Evolutionary conservation across 1,140 invertebrate genomes (phyloP).

Genomic region (Hylaeus anthracinus): DNA sequence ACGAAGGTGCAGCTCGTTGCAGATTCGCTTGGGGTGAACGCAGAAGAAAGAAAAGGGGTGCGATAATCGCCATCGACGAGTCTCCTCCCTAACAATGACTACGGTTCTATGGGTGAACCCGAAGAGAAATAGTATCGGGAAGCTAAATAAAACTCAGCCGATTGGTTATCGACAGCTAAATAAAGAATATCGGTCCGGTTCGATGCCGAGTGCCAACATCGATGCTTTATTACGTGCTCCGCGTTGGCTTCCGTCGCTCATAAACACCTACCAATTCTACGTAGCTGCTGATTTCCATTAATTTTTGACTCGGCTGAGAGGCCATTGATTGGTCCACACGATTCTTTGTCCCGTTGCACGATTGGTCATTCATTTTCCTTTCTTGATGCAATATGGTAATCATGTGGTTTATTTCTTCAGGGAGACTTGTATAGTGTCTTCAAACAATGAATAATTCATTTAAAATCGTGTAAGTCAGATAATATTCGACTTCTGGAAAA

Average conservation of each 20-base stretch:
- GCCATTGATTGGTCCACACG: neutral
- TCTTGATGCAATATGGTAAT: too few relatives aligned
- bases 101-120: conserved; percentile 39
- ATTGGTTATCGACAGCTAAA: conserved; percentile 56
- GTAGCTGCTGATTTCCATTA: neutral
- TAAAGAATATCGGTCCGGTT: conserved; percentile 48
- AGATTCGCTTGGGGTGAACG: neutral
- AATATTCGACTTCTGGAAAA: too few relatives aligned
- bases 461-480: too few relatives aligned
- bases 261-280: conserved; percentile 2
- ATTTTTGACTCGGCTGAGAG: conserved; percentile 12
- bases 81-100: conserved; percentile 48
- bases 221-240: conserved; percentile 31
- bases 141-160: conserved; percentile 41
- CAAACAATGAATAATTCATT: too few relatives aligned
- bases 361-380: neutral
- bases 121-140: conserved; percentile 36
- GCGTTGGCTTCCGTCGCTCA: conserved; percentile 15
- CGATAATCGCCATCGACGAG: conserved; percentile 39
- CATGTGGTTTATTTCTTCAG: too few relatives aligned
- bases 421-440: too few relatives aligned
- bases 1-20: neutral
- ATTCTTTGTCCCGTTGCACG: neutral
- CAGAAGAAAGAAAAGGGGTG: neutral
- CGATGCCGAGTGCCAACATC: conserved; percentile 47